phyloP scores from a whole-genome alignment of 2,888 invertebrate species.

The Oxyteleia sp. region DNA sequence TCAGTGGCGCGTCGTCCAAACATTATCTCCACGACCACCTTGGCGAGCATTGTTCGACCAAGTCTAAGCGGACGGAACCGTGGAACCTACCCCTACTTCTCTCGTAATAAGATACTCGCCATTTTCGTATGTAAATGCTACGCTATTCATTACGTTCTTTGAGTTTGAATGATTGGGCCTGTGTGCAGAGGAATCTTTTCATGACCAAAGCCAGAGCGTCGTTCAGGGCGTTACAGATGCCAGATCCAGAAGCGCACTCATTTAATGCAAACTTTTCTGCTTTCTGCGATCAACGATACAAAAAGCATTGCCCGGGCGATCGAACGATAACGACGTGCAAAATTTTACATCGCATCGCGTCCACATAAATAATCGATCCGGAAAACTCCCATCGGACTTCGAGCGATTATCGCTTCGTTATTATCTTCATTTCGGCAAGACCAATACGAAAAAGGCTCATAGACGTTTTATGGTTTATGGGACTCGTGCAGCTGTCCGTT shows the following conservation, averaged over 20 bases:
- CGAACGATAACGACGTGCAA: constrained; percentile 52
- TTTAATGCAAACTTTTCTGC: constrained; percentile 65
- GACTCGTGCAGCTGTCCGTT: constrained; percentile 84
- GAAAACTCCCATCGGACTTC: constrained; percentile 23
- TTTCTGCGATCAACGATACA: constrained; percentile 56
- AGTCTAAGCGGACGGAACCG: constrained; percentile 79
- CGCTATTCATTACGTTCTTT: constrained; percentile 86
- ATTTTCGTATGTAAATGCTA: constrained; percentile 87
- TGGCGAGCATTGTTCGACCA: constrained; percentile 85
- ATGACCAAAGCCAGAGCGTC: constrained; percentile 79
- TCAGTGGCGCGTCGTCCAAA: constrained; percentile 86
- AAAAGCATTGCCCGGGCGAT: constrained; percentile 39
- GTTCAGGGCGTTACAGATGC: constrained; percentile 69
- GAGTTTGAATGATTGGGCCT: constrained; percentile 86
- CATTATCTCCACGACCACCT: constrained; percentile 86
- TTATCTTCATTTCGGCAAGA: neutral
- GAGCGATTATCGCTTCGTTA: constrained; percentile 39
- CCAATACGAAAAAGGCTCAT: constrained; percentile 78
- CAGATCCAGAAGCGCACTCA: constrained; percentile 52
- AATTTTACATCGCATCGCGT: constrained; percentile 30
- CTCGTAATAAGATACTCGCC: constrained; percentile 88
- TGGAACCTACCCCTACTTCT: constrained; percentile 79
- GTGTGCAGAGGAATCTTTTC: constrained; percentile 85
- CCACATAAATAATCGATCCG: constrained; percentile 54
- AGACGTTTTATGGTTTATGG: constrained; percentile 85